Base-by-base conservation (phyloP, 2,888 invertebrate species). In the Syritta pipiens region DNA sequence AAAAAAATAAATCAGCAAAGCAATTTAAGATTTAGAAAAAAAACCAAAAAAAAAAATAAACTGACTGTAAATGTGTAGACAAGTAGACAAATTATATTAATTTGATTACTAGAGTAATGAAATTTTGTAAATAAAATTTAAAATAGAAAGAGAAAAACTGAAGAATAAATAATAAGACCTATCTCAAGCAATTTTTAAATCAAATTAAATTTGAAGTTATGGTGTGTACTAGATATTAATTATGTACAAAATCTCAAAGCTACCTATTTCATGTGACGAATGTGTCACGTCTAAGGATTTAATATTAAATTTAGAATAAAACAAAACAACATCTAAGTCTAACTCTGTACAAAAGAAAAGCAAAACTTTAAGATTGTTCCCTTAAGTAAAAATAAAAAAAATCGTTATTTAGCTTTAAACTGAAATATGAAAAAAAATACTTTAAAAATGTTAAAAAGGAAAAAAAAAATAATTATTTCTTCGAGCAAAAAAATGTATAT, bases 71-170 rank as follows among this genome's bases (percentile, higher is more conserved):
- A 74, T 79, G 53, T 74, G 67, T 74, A 79, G 67, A 72, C 6
- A 40, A 74, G 67, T 79, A 79, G 79, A 74, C 74, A 79, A 79
- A 79, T 79, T 79, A 79, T 79, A 79, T 79, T 79, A 79, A 74
- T 79, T 79, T 74, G 79, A 79, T 74, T 68, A 67, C 74, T 67
- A 68, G 28, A 42, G 4, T n/a, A 55, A 51, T 28, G 17, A 26
- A 40, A 51, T 35, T 7, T 28, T 74, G 71, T 75, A 72, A 60
- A 77, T 71, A 63, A 37, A 48, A 51, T 44, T 20, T n/a, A n/a
- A 35, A 60, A 48, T 10, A 53, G 12, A 1, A 24, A 63, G 17
- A 42, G 44, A n/a, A 30, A 7, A 57, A 42, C 1, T 1, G 30
- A n/a, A 30, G 37, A 9, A 48, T 35, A 55, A 32, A 12, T 1